A percentile compares a stretch with the other conserved stretches of the same genome.
phyloP scores from a whole-genome alignment of 30 jellyfish, hydroid and myxozoan species.

The Aurelia aurita complex sp. Pacific region DNA sequence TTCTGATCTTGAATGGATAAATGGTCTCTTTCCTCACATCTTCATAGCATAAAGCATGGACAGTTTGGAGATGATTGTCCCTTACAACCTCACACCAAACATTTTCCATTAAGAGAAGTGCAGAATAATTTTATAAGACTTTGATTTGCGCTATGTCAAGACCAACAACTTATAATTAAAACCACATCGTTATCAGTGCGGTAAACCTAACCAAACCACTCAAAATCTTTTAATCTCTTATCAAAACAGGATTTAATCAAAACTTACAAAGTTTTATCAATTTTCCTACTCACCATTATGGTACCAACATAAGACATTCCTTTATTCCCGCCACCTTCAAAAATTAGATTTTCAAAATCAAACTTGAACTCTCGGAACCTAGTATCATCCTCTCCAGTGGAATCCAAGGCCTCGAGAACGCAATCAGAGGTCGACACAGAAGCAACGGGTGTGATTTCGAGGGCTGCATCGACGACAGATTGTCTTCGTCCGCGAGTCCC shows the following conservation, averaged over 20 bases:
- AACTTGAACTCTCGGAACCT: constrained; percentile 8
- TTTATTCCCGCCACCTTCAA: constrained; percentile 79
- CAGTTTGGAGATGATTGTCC: too few species aligned
- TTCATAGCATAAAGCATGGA: too few species aligned
- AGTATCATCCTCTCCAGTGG: background rate
- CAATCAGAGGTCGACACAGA: constrained; percentile 1
- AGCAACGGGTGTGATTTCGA: constrained; percentile 13
- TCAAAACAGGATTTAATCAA: background rate
- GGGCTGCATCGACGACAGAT: constrained; percentile 16
- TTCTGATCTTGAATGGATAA: too few species aligned
- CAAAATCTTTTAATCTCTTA: too few species aligned
- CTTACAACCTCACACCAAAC: too few species aligned
- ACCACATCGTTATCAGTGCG: too few species aligned
- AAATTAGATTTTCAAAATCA: constrained; percentile 42
- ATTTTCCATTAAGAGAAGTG: too few species aligned
- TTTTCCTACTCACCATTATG: constrained; percentile 26
- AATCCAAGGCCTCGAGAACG: background rate
- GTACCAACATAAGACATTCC: constrained; percentile 73
- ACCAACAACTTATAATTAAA: too few species aligned
- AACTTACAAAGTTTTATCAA: too few species aligned
- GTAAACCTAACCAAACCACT: background rate
- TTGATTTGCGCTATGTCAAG: too few species aligned
- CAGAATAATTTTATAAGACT: too few species aligned
- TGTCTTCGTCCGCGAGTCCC: background rate
- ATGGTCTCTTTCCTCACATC: too few species aligned